Percentiles rank a stretch among this genome's conserved stretches.
phyloP scores from a whole-genome alignment of 2,113 vertebrate genomes.

The Sinosuthora webbiana region DNA sequence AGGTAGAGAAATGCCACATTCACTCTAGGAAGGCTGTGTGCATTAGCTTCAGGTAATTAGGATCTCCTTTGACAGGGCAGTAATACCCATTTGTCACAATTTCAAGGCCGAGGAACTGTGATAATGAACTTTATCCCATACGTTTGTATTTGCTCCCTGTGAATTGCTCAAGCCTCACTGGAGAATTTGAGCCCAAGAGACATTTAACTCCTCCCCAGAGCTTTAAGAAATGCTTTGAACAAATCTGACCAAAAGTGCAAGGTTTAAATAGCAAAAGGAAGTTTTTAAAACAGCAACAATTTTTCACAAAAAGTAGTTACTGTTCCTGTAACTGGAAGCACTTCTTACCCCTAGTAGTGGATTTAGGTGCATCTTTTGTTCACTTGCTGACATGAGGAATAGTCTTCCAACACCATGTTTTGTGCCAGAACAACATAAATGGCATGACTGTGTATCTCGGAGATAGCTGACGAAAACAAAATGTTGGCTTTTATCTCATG shows the following conservation, averaged over 20 bases:
- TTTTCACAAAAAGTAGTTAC: background rate
- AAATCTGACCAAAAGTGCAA: background rate
- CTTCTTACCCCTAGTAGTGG: background rate
- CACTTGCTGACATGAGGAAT: background rate
- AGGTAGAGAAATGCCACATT: background rate
- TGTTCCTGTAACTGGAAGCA: background rate
- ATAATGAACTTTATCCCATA: background rate
- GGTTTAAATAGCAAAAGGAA: background rate
- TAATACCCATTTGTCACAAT: background rate
- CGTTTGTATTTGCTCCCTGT: background rate
- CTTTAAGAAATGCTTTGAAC: background rate
- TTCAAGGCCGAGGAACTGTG: background rate
- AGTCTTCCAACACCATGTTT: background rate
- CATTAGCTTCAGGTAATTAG: background rate
- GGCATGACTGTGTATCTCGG: background rate
- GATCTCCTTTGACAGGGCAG: background rate
- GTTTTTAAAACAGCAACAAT: background rate
- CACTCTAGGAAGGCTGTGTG: background rate
- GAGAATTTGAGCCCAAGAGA: background rate
- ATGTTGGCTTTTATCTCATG: background rate
- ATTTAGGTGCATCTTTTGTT: background rate
- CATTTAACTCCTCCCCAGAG: background rate
- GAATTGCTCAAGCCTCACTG: background rate
- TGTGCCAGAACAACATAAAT: background rate
- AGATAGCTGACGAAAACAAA: background rate